Evolutionary conservation across 2,797 vertebrate genomes (phyloP).

Genomic region (Myoxocephalus aenaeus): DNA sequence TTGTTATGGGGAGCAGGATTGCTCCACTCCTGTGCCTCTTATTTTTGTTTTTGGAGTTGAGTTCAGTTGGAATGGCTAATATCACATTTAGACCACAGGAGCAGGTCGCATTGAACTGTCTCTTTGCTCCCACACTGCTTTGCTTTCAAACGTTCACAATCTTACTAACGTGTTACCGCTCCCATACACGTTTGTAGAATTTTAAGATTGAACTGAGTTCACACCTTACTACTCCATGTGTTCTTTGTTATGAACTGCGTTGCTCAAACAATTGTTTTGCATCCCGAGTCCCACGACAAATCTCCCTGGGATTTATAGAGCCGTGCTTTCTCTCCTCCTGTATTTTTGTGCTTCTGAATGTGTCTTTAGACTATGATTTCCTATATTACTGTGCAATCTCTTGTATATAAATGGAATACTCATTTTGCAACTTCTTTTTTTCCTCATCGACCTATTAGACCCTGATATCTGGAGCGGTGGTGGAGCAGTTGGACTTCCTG

Average conservation of each 20-base stretch:
- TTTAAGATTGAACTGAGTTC: slow-evolving; percentile 12
- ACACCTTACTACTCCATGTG: background rate
- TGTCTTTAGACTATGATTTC: background rate
- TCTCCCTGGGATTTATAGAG: slow-evolving; percentile 4
- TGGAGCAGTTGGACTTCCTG: slow-evolving; percentile 97
- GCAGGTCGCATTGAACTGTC: slow-evolving; percentile 36
- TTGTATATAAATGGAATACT: background rate
- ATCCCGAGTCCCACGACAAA: background rate
- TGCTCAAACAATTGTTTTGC: slow-evolving; percentile 40
- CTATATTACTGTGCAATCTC: background rate
- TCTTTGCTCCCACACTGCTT: slow-evolving; percentile 30
- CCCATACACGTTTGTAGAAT: slow-evolving; percentile 33
- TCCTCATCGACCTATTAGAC: slow-evolving; percentile 83
- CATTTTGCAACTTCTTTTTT: background rate
- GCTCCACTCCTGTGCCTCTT: slow-evolving; percentile 43
- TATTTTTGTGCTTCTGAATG: background rate
- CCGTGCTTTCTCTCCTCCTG: slow-evolving; percentile 6
- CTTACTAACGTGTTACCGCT: slow-evolving; percentile 5
- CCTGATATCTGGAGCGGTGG: slow-evolving; percentile 94
- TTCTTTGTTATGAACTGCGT: slow-evolving; percentile 29
- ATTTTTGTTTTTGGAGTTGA: slow-evolving; percentile 61
- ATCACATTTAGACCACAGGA: slow-evolving; percentile 59
- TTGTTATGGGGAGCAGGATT: slow-evolving; percentile 69
- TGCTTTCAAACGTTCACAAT: slow-evolving; percentile 14
- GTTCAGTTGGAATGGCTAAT: slow-evolving; percentile 68